Conservation (phyloP, 2,797 vertebrate genomes). For the Macrochelys suwanniensis region DNA sequence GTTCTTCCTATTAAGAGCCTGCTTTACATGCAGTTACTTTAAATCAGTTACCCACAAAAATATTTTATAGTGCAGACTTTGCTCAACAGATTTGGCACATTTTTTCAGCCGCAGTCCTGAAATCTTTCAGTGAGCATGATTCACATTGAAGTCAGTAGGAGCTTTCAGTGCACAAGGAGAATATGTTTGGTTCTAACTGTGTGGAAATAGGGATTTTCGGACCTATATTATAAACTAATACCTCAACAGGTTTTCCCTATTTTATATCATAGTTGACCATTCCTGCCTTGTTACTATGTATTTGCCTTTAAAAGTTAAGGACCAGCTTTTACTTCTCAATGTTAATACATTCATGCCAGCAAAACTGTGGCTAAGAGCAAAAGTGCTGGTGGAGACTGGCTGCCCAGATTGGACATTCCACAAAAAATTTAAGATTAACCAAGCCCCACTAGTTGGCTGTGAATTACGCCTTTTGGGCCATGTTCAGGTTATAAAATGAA, state of each 20-base stretch:
- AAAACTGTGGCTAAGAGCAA: not conserved
- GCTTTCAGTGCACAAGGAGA: not conserved
- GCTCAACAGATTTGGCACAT: not conserved
- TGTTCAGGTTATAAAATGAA: not conserved
- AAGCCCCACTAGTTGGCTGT: accelerated
- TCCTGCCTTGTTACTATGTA: constrained; percentile 22
- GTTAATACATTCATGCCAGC: not conserved
- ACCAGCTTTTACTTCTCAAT: not conserved
- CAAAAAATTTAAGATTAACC: not conserved
- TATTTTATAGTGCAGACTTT: constrained; percentile 27
- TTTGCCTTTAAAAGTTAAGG: not conserved
- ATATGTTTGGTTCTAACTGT: not conserved
- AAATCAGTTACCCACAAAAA: constrained; percentile 55
- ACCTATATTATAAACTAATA: not conserved
- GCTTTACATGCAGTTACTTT: constrained; percentile 63
- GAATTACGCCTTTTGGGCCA: accelerated
- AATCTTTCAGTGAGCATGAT: not conserved
- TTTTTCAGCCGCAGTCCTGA: not conserved
- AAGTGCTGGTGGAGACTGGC: not conserved
- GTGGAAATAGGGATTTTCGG: not conserved
- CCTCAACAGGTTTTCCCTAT: not conserved
- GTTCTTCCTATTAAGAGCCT: constrained; percentile 71
- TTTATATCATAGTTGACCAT: not conserved
- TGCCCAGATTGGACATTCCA: not conserved
- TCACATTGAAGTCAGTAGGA: not conserved